These are phyloP conservation scores for Zaprionus tsacasi DNA, from an alignment of 1,140 invertebrate species.

Conservation along the genomic window DNA sequence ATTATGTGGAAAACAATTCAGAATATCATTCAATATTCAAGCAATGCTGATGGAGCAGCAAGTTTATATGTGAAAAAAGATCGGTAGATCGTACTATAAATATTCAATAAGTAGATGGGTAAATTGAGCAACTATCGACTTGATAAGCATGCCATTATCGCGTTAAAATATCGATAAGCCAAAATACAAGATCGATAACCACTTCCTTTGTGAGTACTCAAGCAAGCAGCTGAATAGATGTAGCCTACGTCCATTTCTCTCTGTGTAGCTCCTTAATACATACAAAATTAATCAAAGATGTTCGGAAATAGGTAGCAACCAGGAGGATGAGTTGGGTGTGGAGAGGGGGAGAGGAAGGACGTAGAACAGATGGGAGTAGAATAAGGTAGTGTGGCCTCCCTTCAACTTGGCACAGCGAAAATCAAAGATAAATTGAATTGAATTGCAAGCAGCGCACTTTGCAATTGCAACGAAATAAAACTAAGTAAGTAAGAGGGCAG, in stretches of 20 bases:
- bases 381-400: constrained; percentile 7
- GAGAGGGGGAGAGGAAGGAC: too few relatives aligned
- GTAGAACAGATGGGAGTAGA: not conserved
- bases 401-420: constrained; percentile 39
- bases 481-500: constrained; percentile 38
- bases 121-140: too few relatives aligned
- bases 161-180: too few relatives aligned
- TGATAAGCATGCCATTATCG: too few relatives aligned
- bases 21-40: too few relatives aligned
- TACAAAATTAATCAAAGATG: constrained; percentile 72
- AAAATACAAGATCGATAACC: too few relatives aligned
- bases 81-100: too few relatives aligned
- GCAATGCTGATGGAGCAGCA: too few relatives aligned
- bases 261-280: constrained; percentile 36
- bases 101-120: too few relatives aligned
- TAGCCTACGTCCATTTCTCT: not conserved
- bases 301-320: constrained; percentile 3
- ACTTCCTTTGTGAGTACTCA: too few relatives aligned
- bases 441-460: constrained; percentile 63
- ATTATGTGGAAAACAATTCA: too few relatives aligned
- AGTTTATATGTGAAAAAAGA: too few relatives aligned
- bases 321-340: not conserved
- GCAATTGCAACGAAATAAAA: constrained; percentile 72
- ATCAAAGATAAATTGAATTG: constrained; percentile 77
- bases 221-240: not conserved